phyloP scores from a whole-genome alignment of 2,113 vertebrate species.

The Malurus cyaneus region DNA sequence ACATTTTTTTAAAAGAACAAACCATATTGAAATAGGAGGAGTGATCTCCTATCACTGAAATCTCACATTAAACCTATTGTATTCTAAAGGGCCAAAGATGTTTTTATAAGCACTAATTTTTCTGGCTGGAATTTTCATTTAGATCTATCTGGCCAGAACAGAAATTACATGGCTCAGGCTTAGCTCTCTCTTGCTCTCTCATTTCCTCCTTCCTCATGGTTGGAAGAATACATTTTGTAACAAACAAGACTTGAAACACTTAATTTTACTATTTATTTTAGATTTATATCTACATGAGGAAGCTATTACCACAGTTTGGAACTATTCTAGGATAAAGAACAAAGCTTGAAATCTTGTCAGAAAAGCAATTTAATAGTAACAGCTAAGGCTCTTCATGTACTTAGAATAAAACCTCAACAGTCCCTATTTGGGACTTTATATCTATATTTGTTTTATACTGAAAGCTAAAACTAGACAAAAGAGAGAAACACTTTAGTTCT shows the following conservation, averaged over 20 bases:
- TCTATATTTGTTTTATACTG: background rate
- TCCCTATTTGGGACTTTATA: background rate
- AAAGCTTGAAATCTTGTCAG: background rate
- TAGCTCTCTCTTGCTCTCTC: background rate
- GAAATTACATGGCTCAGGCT: background rate
- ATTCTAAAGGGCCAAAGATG: background rate
- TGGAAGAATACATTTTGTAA: background rate
- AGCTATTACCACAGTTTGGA: background rate
- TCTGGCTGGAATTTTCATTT: background rate
- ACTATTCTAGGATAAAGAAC: background rate
- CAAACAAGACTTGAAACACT: constrained; percentile 13
- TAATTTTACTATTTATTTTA: constrained; percentile 27
- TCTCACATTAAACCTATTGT: background rate
- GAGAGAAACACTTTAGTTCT: background rate
- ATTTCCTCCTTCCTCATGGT: background rate
- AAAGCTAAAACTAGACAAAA: background rate
- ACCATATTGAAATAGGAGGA: background rate
- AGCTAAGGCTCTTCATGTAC: background rate
- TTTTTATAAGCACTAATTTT: background rate
- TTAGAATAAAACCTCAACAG: background rate
- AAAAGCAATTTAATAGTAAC: background rate
- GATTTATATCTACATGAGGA: constrained; percentile 20
- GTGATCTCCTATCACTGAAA: background rate
- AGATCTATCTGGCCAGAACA: background rate
- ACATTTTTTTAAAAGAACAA: background rate